Percentiles rank a stretch among this genome's conserved stretches.
phyloP scores from a whole-genome alignment of 30 jellyfish, hydroid and myxozoan species.

The Mastigias papua region DNA sequence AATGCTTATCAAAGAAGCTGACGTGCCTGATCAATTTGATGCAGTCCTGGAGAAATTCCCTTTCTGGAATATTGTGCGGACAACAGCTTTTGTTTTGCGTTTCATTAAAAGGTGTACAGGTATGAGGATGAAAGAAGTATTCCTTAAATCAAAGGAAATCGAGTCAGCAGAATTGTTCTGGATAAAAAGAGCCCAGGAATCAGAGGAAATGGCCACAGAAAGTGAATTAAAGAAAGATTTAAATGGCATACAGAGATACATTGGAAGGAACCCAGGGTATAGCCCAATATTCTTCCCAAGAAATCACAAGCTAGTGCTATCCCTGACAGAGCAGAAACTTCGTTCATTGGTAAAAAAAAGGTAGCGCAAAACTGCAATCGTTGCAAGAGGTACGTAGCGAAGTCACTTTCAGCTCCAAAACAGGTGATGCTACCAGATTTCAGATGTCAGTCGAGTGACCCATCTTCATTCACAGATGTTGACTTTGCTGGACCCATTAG shows the following conservation, averaged over 20 bases:
- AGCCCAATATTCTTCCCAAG: conserved; percentile 65
- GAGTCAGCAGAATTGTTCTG: conserved; percentile 46
- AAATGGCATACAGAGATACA: conserved; percentile 56
- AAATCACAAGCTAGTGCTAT: conserved; percentile 52
- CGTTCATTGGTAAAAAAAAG: conserved; percentile 32
- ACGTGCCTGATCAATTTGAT: conserved; percentile 4
- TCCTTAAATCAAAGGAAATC: conserved; percentile 57
- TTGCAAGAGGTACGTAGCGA: conserved; percentile 20
- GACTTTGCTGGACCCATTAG: conserved; percentile 57
- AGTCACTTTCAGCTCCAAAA: conserved; percentile 32
- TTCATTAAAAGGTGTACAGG: conserved; percentile 56
- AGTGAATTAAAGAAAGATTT: conserved; percentile 33
- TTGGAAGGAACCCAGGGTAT: conserved; percentile 73
- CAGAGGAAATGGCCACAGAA: conserved; percentile 34
- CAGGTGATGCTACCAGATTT: neutral
- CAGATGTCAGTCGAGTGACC: conserved; percentile 18
- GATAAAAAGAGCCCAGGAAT: conserved; percentile 65
- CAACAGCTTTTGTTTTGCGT: conserved; percentile 61
- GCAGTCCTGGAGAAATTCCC: neutral
- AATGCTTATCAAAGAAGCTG: conserved; percentile 7
- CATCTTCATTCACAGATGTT: conserved; percentile 21
- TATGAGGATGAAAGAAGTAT: conserved; percentile 27
- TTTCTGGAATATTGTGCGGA: neutral
- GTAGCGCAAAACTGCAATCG: conserved; percentile 7
- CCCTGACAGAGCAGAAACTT: conserved; percentile 42